Conservation (phyloP, 2,888 invertebrate species). For the Ecdyonurus torrentis region DNA sequence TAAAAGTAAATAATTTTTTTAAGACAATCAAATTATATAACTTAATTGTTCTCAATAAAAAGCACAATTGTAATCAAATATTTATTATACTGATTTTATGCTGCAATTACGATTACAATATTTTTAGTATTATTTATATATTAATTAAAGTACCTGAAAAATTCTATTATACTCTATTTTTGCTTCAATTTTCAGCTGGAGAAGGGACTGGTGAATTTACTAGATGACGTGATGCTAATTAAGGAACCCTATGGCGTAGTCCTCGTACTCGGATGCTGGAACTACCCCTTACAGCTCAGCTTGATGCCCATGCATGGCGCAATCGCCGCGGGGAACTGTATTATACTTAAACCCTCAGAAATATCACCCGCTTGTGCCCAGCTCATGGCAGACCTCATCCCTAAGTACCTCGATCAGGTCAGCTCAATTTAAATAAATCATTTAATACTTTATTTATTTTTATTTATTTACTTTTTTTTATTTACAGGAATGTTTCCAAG, state of each 20-base stretch:
- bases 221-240: constrained; percentile 54
- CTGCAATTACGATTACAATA: not conserved
- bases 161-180: not conserved
- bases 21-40: no score
- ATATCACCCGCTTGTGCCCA: constrained; percentile 54
- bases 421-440: no score
- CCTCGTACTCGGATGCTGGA: constrained; percentile 87
- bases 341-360: constrained; percentile 89
- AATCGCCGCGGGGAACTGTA: constrained; percentile 86
- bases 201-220: constrained; percentile 50
- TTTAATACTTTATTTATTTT: not conserved
- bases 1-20: no score
- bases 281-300: constrained; percentile 79
- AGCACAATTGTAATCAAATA: no score
- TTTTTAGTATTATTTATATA: not conserved
- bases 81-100: no score
- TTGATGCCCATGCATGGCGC: constrained; percentile 70
- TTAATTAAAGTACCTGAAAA: not conserved
- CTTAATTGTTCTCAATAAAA: no score
- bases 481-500: constrained; percentile 57
- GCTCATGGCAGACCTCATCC: constrained; percentile 54
- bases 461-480: not conserved
- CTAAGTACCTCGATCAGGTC: constrained; percentile 75
- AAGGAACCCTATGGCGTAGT: constrained; percentile 88
- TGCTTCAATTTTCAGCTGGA: constrained; percentile 32